Evolutionary conservation across 2,113 vertebrate species (phyloP).

Genomic region (Bungarus multicinctus): DNA sequence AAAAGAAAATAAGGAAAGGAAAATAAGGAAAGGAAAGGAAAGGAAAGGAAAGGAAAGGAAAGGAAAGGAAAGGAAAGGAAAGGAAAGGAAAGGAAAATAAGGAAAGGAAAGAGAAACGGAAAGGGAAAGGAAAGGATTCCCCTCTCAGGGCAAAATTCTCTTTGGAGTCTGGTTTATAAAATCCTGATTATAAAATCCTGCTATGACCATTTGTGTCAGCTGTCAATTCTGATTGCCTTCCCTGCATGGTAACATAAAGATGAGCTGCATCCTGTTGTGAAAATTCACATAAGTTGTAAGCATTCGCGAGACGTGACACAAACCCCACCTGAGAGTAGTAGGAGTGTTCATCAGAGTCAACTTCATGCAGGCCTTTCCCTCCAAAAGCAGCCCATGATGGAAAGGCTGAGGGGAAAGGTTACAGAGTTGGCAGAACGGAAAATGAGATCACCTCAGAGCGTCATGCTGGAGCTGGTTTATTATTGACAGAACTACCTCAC

Average conservation of each 20-base stretch:
- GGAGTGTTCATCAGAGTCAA: slow-evolving; percentile 27
- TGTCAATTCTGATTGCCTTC: slow-evolving; percentile 37
- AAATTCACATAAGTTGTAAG: slow-evolving; percentile 49
- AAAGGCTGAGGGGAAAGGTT: slow-evolving; percentile 14
- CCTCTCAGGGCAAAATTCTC: background rate
- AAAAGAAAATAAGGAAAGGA: no score
- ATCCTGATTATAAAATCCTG: slow-evolving; percentile 22
- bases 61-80: background rate
- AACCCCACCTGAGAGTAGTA: slow-evolving; percentile 48
- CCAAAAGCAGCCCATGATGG: background rate
- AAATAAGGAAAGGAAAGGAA: no score
- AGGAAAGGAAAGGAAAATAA: background rate
- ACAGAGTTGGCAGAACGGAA: slow-evolving; percentile 4
- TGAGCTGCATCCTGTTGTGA: slow-evolving; percentile 37
- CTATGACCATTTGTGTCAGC: slow-evolving; percentile 27
- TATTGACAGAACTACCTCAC: background rate
- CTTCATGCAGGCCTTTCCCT: background rate
- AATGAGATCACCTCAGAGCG: background rate
- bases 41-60: no score
- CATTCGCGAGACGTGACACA: slow-evolving; percentile 47
- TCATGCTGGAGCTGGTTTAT: slow-evolving; percentile 22
- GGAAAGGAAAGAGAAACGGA: no score
- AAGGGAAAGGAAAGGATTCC: background rate
- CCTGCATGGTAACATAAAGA: slow-evolving; percentile 43
- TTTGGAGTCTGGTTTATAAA: slow-evolving; percentile 4